phyloP scores from a whole-genome alignment of 2,113 vertebrate genomes.

The Smithornis capensis region DNA sequence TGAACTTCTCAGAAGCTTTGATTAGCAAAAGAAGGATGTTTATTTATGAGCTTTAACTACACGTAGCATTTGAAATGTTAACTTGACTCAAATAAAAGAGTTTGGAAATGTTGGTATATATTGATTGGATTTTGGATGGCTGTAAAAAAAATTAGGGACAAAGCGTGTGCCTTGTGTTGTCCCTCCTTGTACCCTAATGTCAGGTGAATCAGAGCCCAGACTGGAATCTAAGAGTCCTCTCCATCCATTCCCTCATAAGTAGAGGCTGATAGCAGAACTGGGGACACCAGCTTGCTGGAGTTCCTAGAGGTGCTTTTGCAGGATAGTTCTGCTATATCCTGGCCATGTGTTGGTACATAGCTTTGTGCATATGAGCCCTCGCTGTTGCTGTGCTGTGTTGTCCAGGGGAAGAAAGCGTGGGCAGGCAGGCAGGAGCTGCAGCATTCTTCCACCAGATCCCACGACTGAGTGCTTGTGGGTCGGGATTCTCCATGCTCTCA shows the following conservation, averaged over 20 bases:
- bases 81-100: neutral
- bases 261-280: neutral
- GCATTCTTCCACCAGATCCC: accelerated
- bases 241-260: neutral
- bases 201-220: neutral
- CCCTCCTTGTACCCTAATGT: neutral
- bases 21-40: neutral
- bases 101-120: neutral
- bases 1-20: neutral
- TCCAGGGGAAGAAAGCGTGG: accelerated
- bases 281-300: neutral
- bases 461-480: accelerated
- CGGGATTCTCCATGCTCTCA: accelerated
- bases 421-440: neutral
- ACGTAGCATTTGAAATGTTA: neutral
- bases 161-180: neutral
- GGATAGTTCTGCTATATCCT: neutral
- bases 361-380: accelerated
- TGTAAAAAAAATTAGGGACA: neutral
- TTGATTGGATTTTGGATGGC: neutral
- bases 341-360: accelerated
- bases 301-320: neutral
- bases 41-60: neutral
- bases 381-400: accelerated
- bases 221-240: neutral